phyloP scores from a whole-genome alignment of 2,888 invertebrate genomes.

The Campopleginae sp. region DNA sequence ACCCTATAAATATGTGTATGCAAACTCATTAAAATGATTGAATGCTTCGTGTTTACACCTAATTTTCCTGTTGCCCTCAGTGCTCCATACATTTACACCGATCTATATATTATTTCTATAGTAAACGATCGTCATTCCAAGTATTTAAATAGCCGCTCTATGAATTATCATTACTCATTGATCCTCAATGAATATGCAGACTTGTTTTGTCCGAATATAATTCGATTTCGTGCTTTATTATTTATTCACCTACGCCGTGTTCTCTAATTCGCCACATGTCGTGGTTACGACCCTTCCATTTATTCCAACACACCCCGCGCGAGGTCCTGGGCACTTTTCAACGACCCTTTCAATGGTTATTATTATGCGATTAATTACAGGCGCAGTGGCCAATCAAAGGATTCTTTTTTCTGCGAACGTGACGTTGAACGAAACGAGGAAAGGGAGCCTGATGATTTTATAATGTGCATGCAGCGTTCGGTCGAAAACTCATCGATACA shows the following conservation, averaged over 20 bases:
- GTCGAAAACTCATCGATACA: not conserved
- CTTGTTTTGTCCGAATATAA: conserved; percentile 1
- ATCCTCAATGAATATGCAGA: not conserved
- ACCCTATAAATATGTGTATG: not conserved
- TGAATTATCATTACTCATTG: conserved; percentile 27
- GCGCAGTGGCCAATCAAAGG: not conserved
- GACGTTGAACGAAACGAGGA: not conserved
- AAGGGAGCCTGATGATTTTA: too few relatives aligned
- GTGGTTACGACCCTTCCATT: not conserved
- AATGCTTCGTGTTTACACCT: conserved; percentile 12
- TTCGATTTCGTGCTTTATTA: not conserved
- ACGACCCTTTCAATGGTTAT: not conserved
- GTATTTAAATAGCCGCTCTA: not conserved
- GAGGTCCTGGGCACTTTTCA: not conserved
- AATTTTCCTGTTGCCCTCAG: not conserved
- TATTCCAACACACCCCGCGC: not conserved
- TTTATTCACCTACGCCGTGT: not conserved
- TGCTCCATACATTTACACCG: conserved; percentile 1
- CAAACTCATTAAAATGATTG: not conserved
- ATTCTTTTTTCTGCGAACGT: not conserved
- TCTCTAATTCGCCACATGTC: not conserved
- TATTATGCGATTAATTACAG: not conserved
- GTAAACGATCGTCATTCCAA: not conserved
- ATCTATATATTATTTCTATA: not conserved
- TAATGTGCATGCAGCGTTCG: not conserved